Evolutionary conservation across 2,797 vertebrate genomes (phyloP), one percentile per base, ranked within the genome.

Genomic region (Amblyopsis hoosieri): DNA sequence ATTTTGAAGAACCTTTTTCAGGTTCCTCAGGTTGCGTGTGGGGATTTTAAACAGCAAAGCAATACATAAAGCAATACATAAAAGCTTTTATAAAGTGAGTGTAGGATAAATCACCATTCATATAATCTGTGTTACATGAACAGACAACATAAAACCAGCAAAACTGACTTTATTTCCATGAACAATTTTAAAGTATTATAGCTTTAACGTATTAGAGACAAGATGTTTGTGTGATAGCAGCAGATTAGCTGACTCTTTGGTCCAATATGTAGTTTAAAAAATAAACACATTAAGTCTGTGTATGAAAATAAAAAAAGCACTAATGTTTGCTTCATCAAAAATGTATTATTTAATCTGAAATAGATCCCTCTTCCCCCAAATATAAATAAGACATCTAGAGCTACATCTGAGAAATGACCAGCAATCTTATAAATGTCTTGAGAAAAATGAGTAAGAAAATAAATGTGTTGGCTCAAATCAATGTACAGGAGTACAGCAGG

Each of bases 331-430:
- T 75, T 79, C 63, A 57, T 76, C 69, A 76, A 85, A 84, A 88
- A 82, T 63, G 60, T 80, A 78, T 76, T 87, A 80, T 45, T 64
- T 23, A 52, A 13, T 53, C 57, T 45, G 78, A 87, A 70, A 69
- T 84, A 81, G 62, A 75, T 62, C 70, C 67, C 57, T 57, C 63
- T 73, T 58, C 75, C 68, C 70, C 71, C 77, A 76, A 29, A 85
- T 71, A 86, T 85, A 86, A 82, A 83, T 85, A 87, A 77, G 63
- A 80, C 67, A 78, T 47, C n/a, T 72, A 75, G 75, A 76, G 62
- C 87, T 91, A 92, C 90, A 91, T 87, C 84, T 84, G 73, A 89
- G 85, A 89, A 90, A 86, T 84, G 81, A 91, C 86, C 85, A 91
- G 84, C 84, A 85, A 85, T 89, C 85, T 84, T 78, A 78, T 71